Percentiles rank a stretch among this genome's conserved stretches.
Evolutionary conservation across 1,140 invertebrate species (phyloP).

Genomic region (Drosophila sucinea): DNA sequence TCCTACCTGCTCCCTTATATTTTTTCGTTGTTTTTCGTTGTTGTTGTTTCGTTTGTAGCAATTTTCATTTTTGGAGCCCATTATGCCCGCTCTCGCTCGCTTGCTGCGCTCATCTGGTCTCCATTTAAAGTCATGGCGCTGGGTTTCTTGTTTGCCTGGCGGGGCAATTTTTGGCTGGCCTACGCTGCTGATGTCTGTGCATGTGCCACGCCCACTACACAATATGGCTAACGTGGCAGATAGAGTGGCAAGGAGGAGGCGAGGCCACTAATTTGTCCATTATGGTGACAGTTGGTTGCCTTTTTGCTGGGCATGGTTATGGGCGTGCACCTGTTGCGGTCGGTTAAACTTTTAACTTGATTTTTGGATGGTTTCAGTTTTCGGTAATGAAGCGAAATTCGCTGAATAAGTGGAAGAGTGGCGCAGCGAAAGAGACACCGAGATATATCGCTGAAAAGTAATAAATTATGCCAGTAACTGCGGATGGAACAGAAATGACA

Average conservation of each 20-base stretch:
- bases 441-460: slow-evolving; percentile 35
- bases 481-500: slow-evolving; percentile 1
- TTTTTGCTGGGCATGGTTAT: slow-evolving; percentile 12
- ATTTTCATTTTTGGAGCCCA: slow-evolving; percentile 40
- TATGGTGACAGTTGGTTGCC: slow-evolving; percentile 38
- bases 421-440: not conserved
- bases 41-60: not conserved
- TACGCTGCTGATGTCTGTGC: not conserved
- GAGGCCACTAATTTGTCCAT: slow-evolving; percentile 70
- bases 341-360: slow-evolving; percentile 64
- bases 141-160: slow-evolving; percentile 5
- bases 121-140: slow-evolving; percentile 29
- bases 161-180: slow-evolving; percentile 14
- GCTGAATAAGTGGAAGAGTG: not conserved
- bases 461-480: slow-evolving; percentile 18
- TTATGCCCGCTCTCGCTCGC: not conserved
- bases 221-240: not conserved
- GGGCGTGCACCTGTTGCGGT: slow-evolving; percentile 66
- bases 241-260: slow-evolving; percentile 3
- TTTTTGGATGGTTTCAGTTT: slow-evolving; percentile 35
- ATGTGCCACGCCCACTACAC: slow-evolving; percentile 11
- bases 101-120: too few relatives aligned
- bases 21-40: not conserved
- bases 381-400: slow-evolving; percentile 38
- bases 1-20: not conserved